These are phyloP conservation scores for Mechanitis mazaeus DNA, from an alignment of 2,888 invertebrate species.

Conservation along the genomic window DNA sequence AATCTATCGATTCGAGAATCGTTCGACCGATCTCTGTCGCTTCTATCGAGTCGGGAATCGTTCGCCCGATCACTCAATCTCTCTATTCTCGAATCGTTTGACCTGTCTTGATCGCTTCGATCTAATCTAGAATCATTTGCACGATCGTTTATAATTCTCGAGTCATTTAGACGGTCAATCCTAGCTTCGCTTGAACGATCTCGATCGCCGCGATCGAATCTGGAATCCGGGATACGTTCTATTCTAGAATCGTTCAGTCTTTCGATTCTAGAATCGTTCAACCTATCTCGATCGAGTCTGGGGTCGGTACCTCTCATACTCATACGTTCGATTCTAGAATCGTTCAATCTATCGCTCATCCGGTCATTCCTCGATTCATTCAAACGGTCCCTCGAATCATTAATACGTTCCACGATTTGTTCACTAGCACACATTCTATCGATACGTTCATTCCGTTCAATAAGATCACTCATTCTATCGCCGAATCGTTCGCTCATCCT, in stretches of 20 bases:
- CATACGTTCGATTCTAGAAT: conserved; percentile 34
- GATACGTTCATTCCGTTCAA: conserved; percentile 37
- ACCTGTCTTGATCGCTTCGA: conserved; percentile 25
- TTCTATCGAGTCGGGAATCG: conserved; percentile 31
- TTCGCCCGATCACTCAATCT: conserved; percentile 33
- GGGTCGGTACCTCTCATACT: conserved; percentile 34
- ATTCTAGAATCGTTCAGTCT: conserved; percentile 35
- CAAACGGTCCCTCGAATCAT: conserved; percentile 39
- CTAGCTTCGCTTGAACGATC: conserved; percentile 40
- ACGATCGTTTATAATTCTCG: conserved; percentile 26
- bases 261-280: conserved; percentile 35
- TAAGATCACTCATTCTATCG: conserved; percentile 40
- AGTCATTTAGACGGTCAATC: conserved; percentile 7
- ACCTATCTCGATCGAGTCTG: conserved; percentile 25
- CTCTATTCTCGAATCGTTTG: conserved; percentile 35
- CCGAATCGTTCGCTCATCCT: conserved; percentile 47
- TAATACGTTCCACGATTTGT: conserved; percentile 36
- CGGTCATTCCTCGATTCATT: conserved; percentile 30
- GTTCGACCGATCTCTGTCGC: conserved; percentile 29
- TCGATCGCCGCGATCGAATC: conserved; percentile 30
- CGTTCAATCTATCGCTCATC: conserved; percentile 25
- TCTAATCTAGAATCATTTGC: conserved; percentile 34
- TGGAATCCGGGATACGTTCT: conserved; percentile 29
- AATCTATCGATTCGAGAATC: conserved; percentile 29
- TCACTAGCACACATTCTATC: conserved; percentile 12